phyloP scores from a whole-genome alignment of 2,113 vertebrate species.

The Pedionomus torquatus region DNA sequence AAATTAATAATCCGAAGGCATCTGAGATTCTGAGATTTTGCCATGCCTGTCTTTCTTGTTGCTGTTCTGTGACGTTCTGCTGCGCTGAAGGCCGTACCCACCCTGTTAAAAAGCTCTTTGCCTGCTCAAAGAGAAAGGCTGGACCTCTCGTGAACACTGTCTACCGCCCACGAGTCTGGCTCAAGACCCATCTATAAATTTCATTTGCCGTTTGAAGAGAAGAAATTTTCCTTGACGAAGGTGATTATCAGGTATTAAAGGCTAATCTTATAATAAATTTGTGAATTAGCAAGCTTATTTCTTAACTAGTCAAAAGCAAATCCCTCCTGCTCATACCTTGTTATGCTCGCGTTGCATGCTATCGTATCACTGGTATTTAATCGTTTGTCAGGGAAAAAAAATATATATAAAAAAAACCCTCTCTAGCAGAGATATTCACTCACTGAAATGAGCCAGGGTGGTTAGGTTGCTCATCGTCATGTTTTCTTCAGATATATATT shows the following conservation, averaged over 20 bases:
- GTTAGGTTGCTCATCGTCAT: not conserved
- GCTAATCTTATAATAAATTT: conserved; percentile 74
- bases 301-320: conserved; percentile 71
- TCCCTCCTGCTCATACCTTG: conserved; percentile 65
- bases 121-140: not conserved
- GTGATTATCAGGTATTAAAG: conserved; percentile 76
- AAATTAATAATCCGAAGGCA: not conserved
- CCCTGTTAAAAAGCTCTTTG: not conserved
- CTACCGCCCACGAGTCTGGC: not conserved
- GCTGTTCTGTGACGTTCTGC: not conserved
- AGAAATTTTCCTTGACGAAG: conserved; percentile 73
- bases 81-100: not conserved
- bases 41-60: conserved; percentile 5
- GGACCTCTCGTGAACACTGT: not conserved
- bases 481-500: not conserved
- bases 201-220: conserved; percentile 49
- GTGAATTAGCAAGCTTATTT: conserved; percentile 70
- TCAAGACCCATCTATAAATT: conserved; percentile 64
- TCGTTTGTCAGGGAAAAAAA: conserved; percentile 18
- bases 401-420: not conserved
- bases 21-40: not conserved
- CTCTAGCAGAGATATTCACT: not conserved
- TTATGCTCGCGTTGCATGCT: not conserved
- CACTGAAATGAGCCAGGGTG: not conserved
- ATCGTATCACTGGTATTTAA: conserved; percentile 43